These are phyloP conservation scores for Brenthis ino DNA, from an alignment of 2,888 invertebrate species.

Conservation along the genomic window DNA sequence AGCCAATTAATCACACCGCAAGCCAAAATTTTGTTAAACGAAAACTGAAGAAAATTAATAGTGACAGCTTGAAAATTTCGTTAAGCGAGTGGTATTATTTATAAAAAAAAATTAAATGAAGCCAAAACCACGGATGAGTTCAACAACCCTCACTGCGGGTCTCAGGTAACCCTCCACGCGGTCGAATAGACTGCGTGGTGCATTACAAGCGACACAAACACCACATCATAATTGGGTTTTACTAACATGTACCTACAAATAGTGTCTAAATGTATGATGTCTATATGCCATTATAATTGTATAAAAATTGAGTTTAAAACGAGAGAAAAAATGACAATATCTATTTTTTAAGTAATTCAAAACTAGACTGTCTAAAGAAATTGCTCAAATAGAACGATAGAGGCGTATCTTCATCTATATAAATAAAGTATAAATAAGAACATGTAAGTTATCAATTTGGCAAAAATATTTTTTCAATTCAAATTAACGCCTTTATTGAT, in stretches of 20 bases:
- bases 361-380: background rate
- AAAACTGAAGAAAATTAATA: constrained; percentile 73
- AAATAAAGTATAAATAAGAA: background rate
- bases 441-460: background rate
- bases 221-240: constrained; percentile 37
- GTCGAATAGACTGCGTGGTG: background rate
- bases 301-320: no score
- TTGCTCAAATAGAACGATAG: constrained; percentile 1
- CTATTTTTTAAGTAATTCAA: no score
- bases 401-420: background rate
- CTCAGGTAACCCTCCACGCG: constrained; percentile 17
- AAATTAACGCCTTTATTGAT: constrained; percentile 12
- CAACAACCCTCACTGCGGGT: constrained; percentile 40
- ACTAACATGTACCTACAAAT: constrained; percentile 1
- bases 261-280: background rate
- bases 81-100: constrained; percentile 78
- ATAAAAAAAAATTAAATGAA: constrained; percentile 69
- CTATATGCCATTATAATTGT: background rate
- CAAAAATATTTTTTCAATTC: background rate
- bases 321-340: no score
- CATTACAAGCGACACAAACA: constrained; percentile 20
- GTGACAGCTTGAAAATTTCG: constrained; percentile 75
- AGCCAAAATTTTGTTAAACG: constrained; percentile 76
- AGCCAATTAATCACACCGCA: constrained; percentile 81
- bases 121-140: constrained; percentile 80